These are phyloP conservation scores for Gila orcuttii DNA, from an alignment of 2,113 vertebrate genomes.

Conservation along the genomic window DNA sequence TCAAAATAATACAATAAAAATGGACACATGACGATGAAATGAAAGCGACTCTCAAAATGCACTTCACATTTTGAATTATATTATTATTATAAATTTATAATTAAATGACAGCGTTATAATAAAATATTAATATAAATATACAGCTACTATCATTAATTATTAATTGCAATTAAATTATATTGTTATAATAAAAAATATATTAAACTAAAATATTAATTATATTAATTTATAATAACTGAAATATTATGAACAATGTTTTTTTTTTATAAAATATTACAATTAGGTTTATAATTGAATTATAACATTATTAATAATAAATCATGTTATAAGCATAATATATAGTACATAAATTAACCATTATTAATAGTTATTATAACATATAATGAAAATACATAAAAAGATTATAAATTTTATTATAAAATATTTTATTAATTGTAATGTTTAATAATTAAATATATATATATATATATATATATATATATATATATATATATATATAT, in stretches of 20 bases:
- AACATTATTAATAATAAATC: too few species aligned
- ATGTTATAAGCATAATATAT: too few species aligned
- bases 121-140: too few species aligned
- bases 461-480: background rate
- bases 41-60: background rate
- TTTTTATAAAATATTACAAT: background rate
- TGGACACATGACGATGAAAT: slow-evolving; percentile 7
- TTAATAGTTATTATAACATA: background rate
- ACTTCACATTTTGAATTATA: background rate
- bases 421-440: background rate
- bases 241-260: background rate
- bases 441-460: background rate
- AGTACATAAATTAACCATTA: too few species aligned
- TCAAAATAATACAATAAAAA: background rate
- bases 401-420: background rate
- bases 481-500: background rate
- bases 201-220: background rate
- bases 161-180: background rate
- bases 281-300: too few species aligned
- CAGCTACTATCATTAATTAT: too few species aligned
- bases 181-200: background rate
- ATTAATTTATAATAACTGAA: background rate
- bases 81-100: background rate
- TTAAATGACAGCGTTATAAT: background rate
- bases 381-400: background rate